phyloP scores from a whole-genome alignment of 2,113 vertebrate genomes.

The Craseonycteris thonglongyai region DNA sequence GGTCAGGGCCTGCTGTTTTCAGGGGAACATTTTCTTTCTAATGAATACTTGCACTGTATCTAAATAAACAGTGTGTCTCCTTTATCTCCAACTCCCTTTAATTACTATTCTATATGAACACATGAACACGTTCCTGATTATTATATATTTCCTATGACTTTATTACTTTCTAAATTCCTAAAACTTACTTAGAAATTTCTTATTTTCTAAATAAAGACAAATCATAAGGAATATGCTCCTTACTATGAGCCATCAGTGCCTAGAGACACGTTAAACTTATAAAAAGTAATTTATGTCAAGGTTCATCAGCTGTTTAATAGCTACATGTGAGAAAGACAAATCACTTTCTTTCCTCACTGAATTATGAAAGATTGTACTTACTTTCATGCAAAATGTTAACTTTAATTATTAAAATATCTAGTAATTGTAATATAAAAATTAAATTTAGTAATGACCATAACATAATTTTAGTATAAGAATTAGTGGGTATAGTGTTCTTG shows the following conservation, averaged over 20 bases:
- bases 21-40: not conserved
- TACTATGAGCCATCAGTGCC: not conserved
- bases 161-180: not conserved
- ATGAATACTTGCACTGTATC: not conserved
- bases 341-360: not conserved
- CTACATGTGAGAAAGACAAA: not conserved
- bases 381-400: not conserved
- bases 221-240: not conserved
- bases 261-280: not conserved
- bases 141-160: not conserved
- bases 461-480: not conserved
- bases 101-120: not conserved
- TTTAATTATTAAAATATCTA: not conserved
- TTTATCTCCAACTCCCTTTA: not conserved
- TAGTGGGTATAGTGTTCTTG: not conserved
- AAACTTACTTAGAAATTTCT: not conserved
- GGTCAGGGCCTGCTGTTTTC: not conserved
- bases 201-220: not conserved
- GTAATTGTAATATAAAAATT: not conserved
- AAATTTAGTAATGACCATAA: not conserved
- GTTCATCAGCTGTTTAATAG: not conserved
- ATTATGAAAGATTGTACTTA: not conserved
- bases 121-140: not conserved
- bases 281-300: not conserved
- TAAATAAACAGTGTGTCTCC: not conserved